Conservation (phyloP, 1,140 invertebrate species). For the Pomacea maculata region DNA sequence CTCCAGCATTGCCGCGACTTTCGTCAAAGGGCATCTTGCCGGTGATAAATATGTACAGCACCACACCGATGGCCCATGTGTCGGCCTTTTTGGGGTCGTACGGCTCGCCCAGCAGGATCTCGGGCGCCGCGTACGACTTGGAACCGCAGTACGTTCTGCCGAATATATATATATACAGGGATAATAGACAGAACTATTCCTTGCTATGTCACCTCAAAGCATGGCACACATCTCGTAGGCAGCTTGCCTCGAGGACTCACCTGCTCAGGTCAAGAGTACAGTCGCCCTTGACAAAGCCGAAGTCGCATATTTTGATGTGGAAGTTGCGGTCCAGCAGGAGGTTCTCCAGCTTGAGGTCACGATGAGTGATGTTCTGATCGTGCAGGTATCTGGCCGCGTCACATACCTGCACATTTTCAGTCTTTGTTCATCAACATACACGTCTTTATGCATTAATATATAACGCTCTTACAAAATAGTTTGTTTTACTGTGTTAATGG, state of each 20-base stretch:
- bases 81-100: constrained; percentile 64
- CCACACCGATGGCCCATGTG: constrained; percentile 65
- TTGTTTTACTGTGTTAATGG: no score
- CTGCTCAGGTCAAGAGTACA: constrained; percentile 65
- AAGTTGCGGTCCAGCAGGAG: constrained; percentile 82
- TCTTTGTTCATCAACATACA: no score
- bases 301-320: constrained; percentile 89
- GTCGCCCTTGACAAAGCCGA: constrained; percentile 75
- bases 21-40: constrained; percentile 66
- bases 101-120: constrained; percentile 71
- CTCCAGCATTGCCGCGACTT: constrained; percentile 59
- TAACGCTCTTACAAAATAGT: no score
- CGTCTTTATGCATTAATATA: no score
- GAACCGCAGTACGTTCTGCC: constrained; percentile 73
- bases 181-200: no score
- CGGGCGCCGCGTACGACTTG: constrained; percentile 77
- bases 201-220: no score
- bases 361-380: constrained; percentile 84
- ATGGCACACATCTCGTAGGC: no score
- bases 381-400: constrained; percentile 85
- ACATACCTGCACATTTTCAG: constrained; percentile 26
- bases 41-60: constrained; percentile 64
- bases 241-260: neutral
- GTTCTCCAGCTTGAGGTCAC: constrained; percentile 89
- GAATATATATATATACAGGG: no score